Evolutionary conservation across 2,888 invertebrate species (phyloP), one percentile per base, ranked within the genome.

Genomic region (Clusia tigrina): DNA sequence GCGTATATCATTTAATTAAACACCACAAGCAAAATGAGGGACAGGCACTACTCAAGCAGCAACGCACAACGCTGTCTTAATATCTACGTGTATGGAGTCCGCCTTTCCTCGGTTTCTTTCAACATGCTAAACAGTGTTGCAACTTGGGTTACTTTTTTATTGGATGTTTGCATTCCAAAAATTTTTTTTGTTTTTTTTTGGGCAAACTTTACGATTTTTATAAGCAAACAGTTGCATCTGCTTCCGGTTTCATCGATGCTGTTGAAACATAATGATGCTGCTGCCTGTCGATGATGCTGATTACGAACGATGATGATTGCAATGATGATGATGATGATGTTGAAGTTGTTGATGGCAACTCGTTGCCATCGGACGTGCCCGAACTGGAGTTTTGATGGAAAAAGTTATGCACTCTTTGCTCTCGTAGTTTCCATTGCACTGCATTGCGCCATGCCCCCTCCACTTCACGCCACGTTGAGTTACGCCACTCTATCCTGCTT

Each of bases 11-110:
- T 12, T 32, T 32, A 32, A 5, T 32, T 32, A 5, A 32, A 32
- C 32, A 32, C 37, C n/a, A n/a, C 37, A 15, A n/a, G 26, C 23
- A 2, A n/a, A 61, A 56, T 69, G 66, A 66, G 69, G 57, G 58
- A 58, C 59, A 60, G 59, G 37, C 57, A 26, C 22, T 10, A 71
- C 62, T 60, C 64, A 58, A 58, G 64, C 32, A 32, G 32, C 12
- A 32, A n/a, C n/a, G n/a, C n/a, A n/a, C n/a, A n/a, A n/a, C n/a
- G n/a, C n/a, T n/a, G n/a, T n/a, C n/a, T n/a, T n/a, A n/a, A n/a
- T n/a, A n/a, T n/a, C n/a, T n/a, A n/a, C n/a, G n/a, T n/a, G n/a
- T n/a, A n/a, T n/a, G n/a, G n/a, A n/a, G n/a, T n/a, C n/a, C n/a
- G n/a, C n/a, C n/a, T n/a, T n/a, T n/a, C n/a, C n/a, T n/a, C n/a